Conservation (phyloP, 2,797 vertebrate genomes). For the Arnoldichthys spilopterus region DNA sequence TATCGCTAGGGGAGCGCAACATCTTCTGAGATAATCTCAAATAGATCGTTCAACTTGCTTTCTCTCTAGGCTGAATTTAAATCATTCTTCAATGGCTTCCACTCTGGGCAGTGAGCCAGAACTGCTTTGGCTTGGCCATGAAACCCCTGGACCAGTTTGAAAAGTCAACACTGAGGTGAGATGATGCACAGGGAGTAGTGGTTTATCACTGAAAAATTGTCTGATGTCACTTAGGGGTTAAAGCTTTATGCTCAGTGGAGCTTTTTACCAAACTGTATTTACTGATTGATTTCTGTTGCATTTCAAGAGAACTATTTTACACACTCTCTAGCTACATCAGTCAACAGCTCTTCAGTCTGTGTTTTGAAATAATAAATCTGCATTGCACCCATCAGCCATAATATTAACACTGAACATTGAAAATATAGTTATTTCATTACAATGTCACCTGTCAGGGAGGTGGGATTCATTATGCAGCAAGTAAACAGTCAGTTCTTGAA, state of each 20-base stretch:
- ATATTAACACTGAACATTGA: too few relatives aligned
- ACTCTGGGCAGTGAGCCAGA: slow-evolving; percentile 66
- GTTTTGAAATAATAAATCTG: background rate
- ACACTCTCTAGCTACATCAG: background rate
- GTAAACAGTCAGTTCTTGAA: too few relatives aligned
- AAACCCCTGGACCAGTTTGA: slow-evolving; percentile 51
- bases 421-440: too few relatives aligned
- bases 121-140: slow-evolving; percentile 59
- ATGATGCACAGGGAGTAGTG: slow-evolving; percentile 23
- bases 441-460: too few relatives aligned
- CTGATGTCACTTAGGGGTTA: slow-evolving; percentile 41
- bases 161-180: slow-evolving; percentile 35
- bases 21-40: slow-evolving; percentile 63
- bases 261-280: background rate
- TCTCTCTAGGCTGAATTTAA: slow-evolving; percentile 47
- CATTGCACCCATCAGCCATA: background rate
- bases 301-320: background rate
- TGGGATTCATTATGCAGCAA: too few relatives aligned
- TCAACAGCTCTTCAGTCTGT: background rate
- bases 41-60: slow-evolving; percentile 62
- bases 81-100: slow-evolving; percentile 49
- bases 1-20: slow-evolving; percentile 67
- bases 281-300: slow-evolving; percentile 29
- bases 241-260: slow-evolving; percentile 37
- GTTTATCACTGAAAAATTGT: slow-evolving; percentile 35